Percentiles rank a stretch among this genome's conserved stretches.
Conservation (phyloP, 2,113 vertebrate species). For the Phyllostomus hastatus region DNA sequence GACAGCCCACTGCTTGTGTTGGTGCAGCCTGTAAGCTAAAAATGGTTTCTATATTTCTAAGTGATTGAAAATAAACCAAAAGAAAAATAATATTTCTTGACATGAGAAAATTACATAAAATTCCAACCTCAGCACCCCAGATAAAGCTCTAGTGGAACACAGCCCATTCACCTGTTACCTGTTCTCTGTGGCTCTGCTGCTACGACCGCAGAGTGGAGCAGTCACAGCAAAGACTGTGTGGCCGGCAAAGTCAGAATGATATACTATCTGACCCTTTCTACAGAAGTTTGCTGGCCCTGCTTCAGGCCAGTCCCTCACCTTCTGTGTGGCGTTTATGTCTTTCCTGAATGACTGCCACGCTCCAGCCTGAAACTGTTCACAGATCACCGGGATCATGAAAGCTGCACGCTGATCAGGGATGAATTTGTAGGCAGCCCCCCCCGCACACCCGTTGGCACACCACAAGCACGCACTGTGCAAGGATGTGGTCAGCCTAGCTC, state of each 20-base stretch:
- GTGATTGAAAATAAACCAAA: background rate
- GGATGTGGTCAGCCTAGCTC: background rate
- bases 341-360: background rate
- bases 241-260: background rate
- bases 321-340: background rate
- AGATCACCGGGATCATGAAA: background rate
- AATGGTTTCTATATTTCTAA: conserved; percentile 9
- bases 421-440: background rate
- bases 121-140: background rate
- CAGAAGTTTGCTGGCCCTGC: background rate
- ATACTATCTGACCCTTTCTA: background rate
- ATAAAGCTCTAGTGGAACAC: background rate
- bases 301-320: background rate
- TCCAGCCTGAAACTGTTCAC: background rate
- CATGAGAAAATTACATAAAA: background rate
- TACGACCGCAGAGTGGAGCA: background rate
- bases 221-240: rapidly evolving
- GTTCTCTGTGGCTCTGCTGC: background rate
- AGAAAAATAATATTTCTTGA: background rate
- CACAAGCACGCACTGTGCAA: no score
- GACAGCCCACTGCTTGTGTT: background rate
- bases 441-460: rapidly evolving
- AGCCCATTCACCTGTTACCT: background rate
- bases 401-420: no score
- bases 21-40: background rate